Evolutionary conservation across 2,888 invertebrate genomes (phyloP).

Genomic region (Abscondita cerata): DNA sequence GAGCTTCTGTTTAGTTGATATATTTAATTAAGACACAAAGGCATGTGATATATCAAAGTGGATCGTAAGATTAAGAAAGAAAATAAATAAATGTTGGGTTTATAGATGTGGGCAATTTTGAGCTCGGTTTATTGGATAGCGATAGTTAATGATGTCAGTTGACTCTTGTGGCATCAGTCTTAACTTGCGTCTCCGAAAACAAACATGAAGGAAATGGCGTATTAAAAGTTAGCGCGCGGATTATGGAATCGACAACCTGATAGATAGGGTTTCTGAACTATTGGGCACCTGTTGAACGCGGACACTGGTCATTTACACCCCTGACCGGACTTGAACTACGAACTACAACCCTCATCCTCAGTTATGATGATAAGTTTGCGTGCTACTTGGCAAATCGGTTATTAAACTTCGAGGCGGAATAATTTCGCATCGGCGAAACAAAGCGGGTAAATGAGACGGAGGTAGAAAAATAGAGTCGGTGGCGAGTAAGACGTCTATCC

Average conservation of each 20-base stretch:
- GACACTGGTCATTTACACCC: conserved; percentile 43
- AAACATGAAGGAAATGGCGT: conserved; percentile 7
- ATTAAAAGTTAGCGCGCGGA: not conserved
- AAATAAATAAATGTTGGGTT: conserved; percentile 41
- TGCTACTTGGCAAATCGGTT: conserved; percentile 16
- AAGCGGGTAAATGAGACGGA: conserved; percentile 32
- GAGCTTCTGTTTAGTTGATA: conserved; percentile 24
- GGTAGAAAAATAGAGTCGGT: conserved; percentile 39
- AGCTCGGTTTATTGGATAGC: conserved; percentile 38
- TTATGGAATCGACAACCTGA: conserved; percentile 22
- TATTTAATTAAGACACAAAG: conserved; percentile 43
- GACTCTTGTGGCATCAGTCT: conserved; percentile 32
- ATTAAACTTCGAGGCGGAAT: not conserved
- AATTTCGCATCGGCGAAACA: not conserved
- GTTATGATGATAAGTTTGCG: conserved; percentile 35
- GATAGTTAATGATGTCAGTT: conserved; percentile 39
- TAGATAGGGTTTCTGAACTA: conserved; percentile 36
- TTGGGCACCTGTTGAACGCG: conserved; percentile 44
- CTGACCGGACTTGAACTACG: conserved; percentile 39
- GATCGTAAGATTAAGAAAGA: conserved; percentile 41
- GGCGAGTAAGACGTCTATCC: conserved; percentile 39
- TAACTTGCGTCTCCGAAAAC: conserved; percentile 13
- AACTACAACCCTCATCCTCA: conserved; percentile 35
- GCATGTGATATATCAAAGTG: conserved; percentile 43
- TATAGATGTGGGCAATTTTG: conserved; percentile 35